Percentiles rank a stretch among this genome's conserved stretches.
Conservation (phyloP, 37 sponge, comb jelly and placozoan species). For the Halichondria panicea region DNA sequence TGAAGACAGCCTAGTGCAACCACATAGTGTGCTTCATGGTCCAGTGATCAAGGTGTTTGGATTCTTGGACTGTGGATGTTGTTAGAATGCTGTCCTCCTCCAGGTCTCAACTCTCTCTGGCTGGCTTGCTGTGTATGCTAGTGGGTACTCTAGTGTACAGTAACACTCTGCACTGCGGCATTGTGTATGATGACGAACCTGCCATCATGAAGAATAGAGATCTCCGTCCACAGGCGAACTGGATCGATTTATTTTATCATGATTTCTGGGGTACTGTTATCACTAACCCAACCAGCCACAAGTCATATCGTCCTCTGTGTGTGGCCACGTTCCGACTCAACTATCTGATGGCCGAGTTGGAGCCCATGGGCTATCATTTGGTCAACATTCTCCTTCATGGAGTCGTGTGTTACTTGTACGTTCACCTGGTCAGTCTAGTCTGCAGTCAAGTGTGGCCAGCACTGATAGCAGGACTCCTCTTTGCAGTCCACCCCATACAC, state of each 20-base stretch:
- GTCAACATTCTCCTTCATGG: constrained; percentile 81
- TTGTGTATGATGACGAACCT: constrained; percentile 85
- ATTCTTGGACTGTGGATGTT: not conserved
- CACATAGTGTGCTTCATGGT: too few species aligned
- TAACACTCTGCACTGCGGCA: constrained; percentile 61
- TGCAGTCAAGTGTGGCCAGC: constrained; percentile 31
- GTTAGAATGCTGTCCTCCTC: not conserved
- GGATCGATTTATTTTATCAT: constrained; percentile 60
- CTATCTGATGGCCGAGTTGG: constrained; percentile 68
- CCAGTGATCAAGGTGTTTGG: not conserved
- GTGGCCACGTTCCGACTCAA: constrained; percentile 82
- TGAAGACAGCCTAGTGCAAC: not conserved
- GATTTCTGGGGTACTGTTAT: constrained; percentile 95
- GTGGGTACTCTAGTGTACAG: constrained; percentile 47
- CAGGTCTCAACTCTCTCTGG: not conserved
- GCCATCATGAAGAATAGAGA: constrained; percentile 82
- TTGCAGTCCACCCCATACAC: constrained; percentile 55
- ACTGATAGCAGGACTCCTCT: constrained; percentile 55
- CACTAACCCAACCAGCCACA: constrained; percentile 76
- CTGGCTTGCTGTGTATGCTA: constrained; percentile 23
- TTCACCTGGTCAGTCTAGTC: constrained; percentile 34
- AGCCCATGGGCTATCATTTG: constrained; percentile 84
- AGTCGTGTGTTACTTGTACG: constrained; percentile 58
- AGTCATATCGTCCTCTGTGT: constrained; percentile 87
- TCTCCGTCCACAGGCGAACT: constrained; percentile 63